Conservation (phyloP, 2,113 vertebrate species). For the Datnioides undecimradiatus region DNA sequence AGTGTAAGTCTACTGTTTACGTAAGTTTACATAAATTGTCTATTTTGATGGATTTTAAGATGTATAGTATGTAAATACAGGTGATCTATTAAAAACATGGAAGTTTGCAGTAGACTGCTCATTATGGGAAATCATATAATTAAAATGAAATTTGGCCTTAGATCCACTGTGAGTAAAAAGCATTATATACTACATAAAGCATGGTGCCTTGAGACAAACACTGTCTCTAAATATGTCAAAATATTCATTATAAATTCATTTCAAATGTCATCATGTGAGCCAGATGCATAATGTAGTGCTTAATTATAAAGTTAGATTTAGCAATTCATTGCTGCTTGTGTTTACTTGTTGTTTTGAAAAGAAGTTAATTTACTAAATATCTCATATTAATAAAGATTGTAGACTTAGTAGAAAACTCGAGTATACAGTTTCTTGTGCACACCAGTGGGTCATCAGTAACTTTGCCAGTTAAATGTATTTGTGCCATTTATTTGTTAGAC, state of each 20-base stretch:
- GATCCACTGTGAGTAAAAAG: background rate
- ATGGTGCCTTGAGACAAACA: constrained; percentile 18
- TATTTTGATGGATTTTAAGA: background rate
- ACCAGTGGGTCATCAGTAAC: constrained; percentile 58
- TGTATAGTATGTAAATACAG: background rate
- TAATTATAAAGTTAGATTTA: constrained; percentile 8
- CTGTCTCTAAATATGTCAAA: constrained; percentile 29
- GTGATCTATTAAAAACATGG: background rate
- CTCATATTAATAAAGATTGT: background rate
- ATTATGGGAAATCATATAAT: background rate
- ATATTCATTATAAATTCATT: constrained; percentile 41
- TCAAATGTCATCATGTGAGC: constrained; percentile 23
- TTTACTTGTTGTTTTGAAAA: constrained; percentile 34
- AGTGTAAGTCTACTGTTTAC: too few species aligned
- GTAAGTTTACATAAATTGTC: background rate
- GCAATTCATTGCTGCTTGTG: background rate
- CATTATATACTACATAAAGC: constrained; percentile 11
- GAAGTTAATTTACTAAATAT: constrained; percentile 24
- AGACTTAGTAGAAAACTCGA: constrained; percentile 25
- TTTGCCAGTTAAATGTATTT: constrained; percentile 65
- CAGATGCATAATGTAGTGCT: constrained; percentile 2
- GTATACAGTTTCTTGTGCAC: constrained; percentile 41
- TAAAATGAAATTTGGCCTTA: background rate
- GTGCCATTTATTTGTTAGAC: constrained; percentile 56
- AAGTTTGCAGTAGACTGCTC: background rate